phyloP scores from a whole-genome alignment of 2,888 invertebrate species.

The Neoitamus cyanurus region DNA sequence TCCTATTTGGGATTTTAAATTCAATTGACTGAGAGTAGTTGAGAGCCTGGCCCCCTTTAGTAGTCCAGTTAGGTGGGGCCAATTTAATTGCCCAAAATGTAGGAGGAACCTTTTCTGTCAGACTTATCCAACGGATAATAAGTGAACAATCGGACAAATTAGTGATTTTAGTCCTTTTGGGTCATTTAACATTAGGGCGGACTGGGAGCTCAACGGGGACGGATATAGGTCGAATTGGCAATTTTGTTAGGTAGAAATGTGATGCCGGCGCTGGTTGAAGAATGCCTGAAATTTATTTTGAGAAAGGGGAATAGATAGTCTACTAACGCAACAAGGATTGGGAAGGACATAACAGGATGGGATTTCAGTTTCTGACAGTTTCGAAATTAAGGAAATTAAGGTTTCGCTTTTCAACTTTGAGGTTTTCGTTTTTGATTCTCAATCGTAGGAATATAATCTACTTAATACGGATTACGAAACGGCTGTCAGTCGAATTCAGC shows the following conservation, averaged over 20 bases:
- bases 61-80: neutral
- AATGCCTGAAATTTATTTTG: neutral
- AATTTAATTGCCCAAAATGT: neutral
- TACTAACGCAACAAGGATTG: neutral
- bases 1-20: neutral
- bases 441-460: too few species aligned
- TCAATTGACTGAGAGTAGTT: slow-evolving; percentile 5
- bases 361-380: neutral
- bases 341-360: neutral
- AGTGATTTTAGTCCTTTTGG: neutral
- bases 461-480: too few species aligned
- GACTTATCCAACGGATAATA: neutral
- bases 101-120: neutral
- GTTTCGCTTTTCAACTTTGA: neutral
- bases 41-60: neutral
- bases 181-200: neutral
- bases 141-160: neutral
- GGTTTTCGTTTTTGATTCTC: too few species aligned
- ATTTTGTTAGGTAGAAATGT: slow-evolving; percentile 1
- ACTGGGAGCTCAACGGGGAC: neutral
- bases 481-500: too few species aligned
- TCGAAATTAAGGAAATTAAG: neutral
- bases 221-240: neutral
- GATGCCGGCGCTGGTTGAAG: neutral
- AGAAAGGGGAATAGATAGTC: neutral